Evolutionary conservation across 2,888 invertebrate genomes (phyloP).

Genomic region (Ferdinandea cuprea): DNA sequence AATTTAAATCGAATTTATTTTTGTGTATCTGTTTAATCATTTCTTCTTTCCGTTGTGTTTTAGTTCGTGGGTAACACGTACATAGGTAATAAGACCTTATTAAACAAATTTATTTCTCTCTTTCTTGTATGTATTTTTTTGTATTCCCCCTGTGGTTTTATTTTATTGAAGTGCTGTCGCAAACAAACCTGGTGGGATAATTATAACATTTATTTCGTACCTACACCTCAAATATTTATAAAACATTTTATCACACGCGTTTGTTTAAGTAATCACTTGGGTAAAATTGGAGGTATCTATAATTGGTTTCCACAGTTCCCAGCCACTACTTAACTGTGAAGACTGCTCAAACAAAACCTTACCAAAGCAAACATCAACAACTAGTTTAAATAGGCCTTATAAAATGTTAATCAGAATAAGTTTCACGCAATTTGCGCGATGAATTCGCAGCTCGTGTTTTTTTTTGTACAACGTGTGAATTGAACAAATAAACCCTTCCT

Average conservation of each 20-base stretch:
- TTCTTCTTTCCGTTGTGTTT: no score
- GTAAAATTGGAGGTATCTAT: neutral
- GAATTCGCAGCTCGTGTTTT: slow-evolving; percentile 8
- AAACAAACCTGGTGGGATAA: no score
- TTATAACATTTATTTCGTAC: no score
- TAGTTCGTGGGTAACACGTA: no score
- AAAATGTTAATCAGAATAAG: slow-evolving; percentile 51
- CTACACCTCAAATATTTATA: slow-evolving; percentile 35
- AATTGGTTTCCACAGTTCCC: slow-evolving; percentile 6
- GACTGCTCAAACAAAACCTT: slow-evolving; percentile 8
- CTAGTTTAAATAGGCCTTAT: slow-evolving; percentile 44
- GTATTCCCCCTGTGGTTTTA: no score
- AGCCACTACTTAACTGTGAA: neutral
- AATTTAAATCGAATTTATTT: no score
- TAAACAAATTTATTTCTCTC: no score
- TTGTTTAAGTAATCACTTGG: slow-evolving; percentile 23
- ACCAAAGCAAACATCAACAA: slow-evolving; percentile 40
- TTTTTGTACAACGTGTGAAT: slow-evolving; percentile 15
- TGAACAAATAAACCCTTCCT: slow-evolving; percentile 27
- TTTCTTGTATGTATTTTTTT: no score
- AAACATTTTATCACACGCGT: slow-evolving; percentile 31
- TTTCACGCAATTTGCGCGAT: slow-evolving; percentile 44
- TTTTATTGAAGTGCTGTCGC: no score
- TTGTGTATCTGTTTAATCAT: no score
- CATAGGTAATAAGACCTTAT: no score